Percentiles rank a stretch among this genome's conserved stretches.
Conservation (phyloP, 2,113 vertebrate genomes). For the Elephas maximus region DNA sequence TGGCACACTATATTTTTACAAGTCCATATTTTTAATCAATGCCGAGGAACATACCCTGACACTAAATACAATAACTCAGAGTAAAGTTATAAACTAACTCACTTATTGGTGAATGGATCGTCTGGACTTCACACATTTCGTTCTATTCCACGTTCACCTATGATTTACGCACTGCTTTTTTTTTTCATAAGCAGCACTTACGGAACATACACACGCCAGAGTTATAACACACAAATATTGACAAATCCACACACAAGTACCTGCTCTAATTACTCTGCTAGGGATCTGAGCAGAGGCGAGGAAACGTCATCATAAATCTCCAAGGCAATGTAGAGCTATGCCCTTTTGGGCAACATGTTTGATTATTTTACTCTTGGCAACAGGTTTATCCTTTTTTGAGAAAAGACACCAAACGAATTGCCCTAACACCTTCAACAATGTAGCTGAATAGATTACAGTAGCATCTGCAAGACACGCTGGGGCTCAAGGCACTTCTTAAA, state of each 20-base stretch:
- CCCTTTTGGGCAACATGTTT: not conserved
- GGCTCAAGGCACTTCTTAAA: constrained; percentile 8
- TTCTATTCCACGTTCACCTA: not conserved
- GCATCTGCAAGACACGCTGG: not conserved
- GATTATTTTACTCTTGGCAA: not conserved
- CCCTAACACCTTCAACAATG: not conserved
- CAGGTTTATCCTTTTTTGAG: not conserved
- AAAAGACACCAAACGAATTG: constrained; percentile 18
- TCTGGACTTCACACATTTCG: not conserved
- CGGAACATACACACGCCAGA: not conserved
- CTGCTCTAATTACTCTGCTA: not conserved
- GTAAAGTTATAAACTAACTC: not conserved
- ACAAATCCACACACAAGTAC: not conserved
- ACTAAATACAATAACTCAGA: constrained; percentile 37
- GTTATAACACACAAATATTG: not conserved
- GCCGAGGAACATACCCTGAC: not conserved
- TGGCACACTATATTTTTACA: not conserved
- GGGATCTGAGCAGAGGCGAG: not conserved
- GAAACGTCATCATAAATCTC: not conserved
- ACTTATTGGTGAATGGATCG: not conserved
- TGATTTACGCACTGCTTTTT: not conserved
- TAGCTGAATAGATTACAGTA: not conserved
- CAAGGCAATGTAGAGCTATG: not conserved
- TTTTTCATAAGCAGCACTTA: not conserved
- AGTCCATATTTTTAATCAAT: not conserved